phyloP scores from a whole-genome alignment of 1,140 invertebrate species.

The Delia radicum region DNA sequence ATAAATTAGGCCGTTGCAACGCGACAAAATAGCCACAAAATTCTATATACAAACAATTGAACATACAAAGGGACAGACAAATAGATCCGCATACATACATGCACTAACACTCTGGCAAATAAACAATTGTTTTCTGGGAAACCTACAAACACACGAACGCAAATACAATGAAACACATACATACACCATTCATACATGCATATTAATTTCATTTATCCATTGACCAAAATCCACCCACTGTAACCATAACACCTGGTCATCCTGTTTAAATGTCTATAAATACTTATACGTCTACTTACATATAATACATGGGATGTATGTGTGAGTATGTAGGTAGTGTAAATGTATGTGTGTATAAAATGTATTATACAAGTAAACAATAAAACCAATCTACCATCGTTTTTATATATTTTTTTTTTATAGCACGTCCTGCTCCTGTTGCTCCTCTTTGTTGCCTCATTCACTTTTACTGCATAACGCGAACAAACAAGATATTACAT shows the following conservation, averaged over 20 bases:
- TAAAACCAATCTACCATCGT: too few species aligned
- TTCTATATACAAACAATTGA: background rate
- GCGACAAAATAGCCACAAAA: constrained; percentile 14
- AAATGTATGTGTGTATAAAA: too few species aligned
- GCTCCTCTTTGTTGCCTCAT: too few species aligned
- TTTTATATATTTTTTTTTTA: too few species aligned
- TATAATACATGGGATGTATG: too few species aligned
- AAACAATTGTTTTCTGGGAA: background rate
- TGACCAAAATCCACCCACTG: background rate
- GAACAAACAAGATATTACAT: too few species aligned
- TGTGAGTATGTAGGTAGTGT: background rate
- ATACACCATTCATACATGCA: too few species aligned
- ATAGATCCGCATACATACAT: too few species aligned
- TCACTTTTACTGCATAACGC: too few species aligned
- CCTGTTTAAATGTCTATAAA: background rate
- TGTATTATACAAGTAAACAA: constrained; percentile 1
- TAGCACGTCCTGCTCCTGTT: too few species aligned
- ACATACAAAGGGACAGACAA: background rate
- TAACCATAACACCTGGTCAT: constrained; percentile 5
- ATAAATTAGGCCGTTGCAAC: background rate
- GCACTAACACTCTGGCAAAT: too few species aligned
- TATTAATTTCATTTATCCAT: background rate
- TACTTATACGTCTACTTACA: background rate
- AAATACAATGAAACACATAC: too few species aligned
- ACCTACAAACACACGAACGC: background rate